These are phyloP conservation scores for Nycticorax nycticorax DNA, from an alignment of 2,113 vertebrate species.

Conservation along the genomic window DNA sequence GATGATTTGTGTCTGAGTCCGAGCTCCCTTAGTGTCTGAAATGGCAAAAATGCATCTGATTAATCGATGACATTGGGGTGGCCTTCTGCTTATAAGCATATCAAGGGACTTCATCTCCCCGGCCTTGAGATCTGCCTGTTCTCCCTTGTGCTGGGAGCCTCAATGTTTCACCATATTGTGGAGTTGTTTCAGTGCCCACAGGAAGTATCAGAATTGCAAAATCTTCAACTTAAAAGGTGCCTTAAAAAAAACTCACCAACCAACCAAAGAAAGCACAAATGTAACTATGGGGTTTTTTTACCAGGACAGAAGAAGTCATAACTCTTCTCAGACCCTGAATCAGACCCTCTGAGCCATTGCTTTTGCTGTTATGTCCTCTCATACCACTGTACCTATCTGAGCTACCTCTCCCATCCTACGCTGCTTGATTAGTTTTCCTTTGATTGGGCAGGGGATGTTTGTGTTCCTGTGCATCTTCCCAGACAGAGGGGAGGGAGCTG, in stretches of 20 bases:
- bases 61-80: background rate
- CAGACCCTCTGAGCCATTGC: background rate
- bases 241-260: background rate
- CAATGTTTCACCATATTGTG: background rate
- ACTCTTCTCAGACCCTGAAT: background rate
- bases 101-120: background rate
- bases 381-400: background rate
- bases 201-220: background rate
- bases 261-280: background rate
- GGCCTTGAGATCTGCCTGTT: background rate
- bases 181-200: background rate
- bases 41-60: background rate
- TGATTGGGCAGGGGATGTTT: background rate
- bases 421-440: background rate
- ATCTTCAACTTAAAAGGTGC: background rate
- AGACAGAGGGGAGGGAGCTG: background rate
- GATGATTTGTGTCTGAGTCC: constrained; percentile 8
- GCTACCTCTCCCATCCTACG: background rate
- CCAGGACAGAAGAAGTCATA: background rate
- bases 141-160: background rate
- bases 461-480: background rate
- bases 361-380: background rate
- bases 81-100: background rate
- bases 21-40: background rate
- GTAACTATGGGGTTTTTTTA: background rate